Percentiles rank a stretch among this genome's conserved stretches.
phyloP scores from a whole-genome alignment of 2,797 vertebrate species.

The Spondyliosoma cantharus region DNA sequence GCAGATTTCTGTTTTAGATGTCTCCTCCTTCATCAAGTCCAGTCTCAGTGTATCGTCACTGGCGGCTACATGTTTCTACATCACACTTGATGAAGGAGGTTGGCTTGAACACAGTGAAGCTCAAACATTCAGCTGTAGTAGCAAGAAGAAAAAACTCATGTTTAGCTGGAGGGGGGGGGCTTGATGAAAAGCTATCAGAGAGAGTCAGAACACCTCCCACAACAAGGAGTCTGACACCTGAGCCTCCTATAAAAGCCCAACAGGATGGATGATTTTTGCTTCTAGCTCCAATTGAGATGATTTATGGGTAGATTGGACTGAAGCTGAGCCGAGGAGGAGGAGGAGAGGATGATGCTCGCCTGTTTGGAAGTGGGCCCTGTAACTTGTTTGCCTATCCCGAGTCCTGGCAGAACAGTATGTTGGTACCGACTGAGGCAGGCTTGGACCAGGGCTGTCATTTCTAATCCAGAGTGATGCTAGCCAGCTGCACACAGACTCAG shows the following conservation, averaged over 20 bases:
- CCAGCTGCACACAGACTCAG: conserved; percentile 67
- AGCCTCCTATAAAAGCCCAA: neutral
- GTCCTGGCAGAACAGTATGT: conserved; percentile 31
- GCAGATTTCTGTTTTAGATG: too few species aligned
- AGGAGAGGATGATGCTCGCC: conserved; percentile 3
- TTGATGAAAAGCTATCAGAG: neutral
- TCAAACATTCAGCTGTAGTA: too few species aligned
- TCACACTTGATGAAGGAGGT: too few species aligned
- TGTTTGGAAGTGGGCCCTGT: conserved; percentile 16
- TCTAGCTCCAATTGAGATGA: conserved; percentile 7
- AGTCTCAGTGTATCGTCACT: too few species aligned
- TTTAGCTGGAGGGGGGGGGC: too few species aligned
- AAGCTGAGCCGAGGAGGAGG: neutral
- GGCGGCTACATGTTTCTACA: too few species aligned
- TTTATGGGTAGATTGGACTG: conserved; percentile 6
- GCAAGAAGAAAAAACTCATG: too few species aligned
- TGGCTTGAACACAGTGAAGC: too few species aligned
- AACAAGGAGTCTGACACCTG: neutral
- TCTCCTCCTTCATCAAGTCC: too few species aligned
- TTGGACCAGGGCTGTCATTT: conserved; percentile 46
- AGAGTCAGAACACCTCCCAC: neutral
- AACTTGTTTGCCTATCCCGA: conserved; percentile 13
- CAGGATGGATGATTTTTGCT: neutral
- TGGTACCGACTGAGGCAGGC: conserved; percentile 27
- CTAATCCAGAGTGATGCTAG: conserved; percentile 63